Evolutionary conservation across 1,140 invertebrate genomes (phyloP).

Genomic region (Ptiloglossa arizonensis): DNA sequence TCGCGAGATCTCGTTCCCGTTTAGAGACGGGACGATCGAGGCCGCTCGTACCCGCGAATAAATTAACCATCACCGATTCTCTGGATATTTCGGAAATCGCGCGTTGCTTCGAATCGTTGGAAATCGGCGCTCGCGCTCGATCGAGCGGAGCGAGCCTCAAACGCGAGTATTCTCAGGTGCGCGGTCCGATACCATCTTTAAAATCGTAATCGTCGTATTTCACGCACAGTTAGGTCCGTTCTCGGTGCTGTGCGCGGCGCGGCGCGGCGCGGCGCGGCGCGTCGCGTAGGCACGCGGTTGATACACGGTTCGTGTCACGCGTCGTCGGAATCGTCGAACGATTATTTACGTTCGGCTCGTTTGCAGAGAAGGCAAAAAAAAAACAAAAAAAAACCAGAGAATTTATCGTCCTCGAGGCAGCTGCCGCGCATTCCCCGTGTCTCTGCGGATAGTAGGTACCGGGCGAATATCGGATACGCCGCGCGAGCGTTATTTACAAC

Average conservation of each 20-base stretch:
- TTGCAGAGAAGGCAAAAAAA: neutral
- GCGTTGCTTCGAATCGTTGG: neutral
- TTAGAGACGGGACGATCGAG: too few relatives aligned
- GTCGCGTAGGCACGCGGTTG: slow-evolving; percentile 29
- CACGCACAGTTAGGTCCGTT: neutral
- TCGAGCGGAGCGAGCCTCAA: too few relatives aligned
- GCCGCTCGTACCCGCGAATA: slow-evolving; percentile 15
- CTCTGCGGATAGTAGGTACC: neutral
- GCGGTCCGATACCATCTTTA: slow-evolving; percentile 22
- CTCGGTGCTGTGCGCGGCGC: too few relatives aligned
- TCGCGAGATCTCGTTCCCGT: too few relatives aligned
- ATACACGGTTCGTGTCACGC: slow-evolving; percentile 2
- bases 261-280: too few relatives aligned
- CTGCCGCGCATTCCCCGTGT: slow-evolving; percentile 10
- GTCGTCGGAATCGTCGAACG: neutral
- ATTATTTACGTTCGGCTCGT: slow-evolving; percentile 20
- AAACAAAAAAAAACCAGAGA: neutral
- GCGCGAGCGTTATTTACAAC: slow-evolving; percentile 2
- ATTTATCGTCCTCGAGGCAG: slow-evolving; percentile 18
- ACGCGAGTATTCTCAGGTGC: neutral
- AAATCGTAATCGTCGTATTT: slow-evolving; percentile 2
- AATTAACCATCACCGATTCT: slow-evolving; percentile 36
- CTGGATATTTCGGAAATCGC: slow-evolving; percentile 62
- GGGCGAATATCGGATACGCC: neutral
- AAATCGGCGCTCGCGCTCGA: too few relatives aligned